These are phyloP conservation scores for Campoplex nolae DNA, from an alignment of 2,888 invertebrate species.

Conservation along the genomic window DNA sequence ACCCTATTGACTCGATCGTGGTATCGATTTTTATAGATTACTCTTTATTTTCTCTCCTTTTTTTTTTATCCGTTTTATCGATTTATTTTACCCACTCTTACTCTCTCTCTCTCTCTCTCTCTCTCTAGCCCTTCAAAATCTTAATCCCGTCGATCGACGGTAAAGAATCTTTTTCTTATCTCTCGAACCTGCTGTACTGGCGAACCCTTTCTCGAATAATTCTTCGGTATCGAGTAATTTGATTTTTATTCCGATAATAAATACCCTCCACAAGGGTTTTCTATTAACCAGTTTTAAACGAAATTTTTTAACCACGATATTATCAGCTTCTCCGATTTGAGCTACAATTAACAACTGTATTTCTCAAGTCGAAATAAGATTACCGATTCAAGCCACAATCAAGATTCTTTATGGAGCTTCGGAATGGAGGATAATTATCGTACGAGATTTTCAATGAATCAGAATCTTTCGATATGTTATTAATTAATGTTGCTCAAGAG, in stretches of 20 bases:
- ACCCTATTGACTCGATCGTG: constrained; percentile 81
- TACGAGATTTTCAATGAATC: background rate
- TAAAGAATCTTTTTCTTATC: background rate
- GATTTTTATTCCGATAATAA: background rate
- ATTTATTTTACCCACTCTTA: background rate
- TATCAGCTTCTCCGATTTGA: background rate
- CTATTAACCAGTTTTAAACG: background rate
- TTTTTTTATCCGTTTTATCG: constrained; percentile 12
- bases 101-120: background rate
- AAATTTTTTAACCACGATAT: background rate
- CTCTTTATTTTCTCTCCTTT: constrained; percentile 26
- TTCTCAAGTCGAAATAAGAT: background rate
- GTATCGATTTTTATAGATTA: constrained; percentile 73
- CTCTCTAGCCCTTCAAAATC: constrained; percentile 21
- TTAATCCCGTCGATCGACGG: background rate
- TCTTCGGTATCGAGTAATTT: background rate
- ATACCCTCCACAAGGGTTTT: background rate
- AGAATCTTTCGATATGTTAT: constrained; percentile 6
- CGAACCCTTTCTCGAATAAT: background rate
- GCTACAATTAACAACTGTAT: background rate
- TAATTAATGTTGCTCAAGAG: background rate
- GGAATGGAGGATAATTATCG: background rate
- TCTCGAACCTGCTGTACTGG: background rate
- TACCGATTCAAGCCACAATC: background rate
- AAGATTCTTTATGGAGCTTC: background rate